Percentiles rank a stretch among this genome's conserved stretches.
Conservation (phyloP, 2,888 invertebrate genomes). For the Eupithecia dodoneata region DNA sequence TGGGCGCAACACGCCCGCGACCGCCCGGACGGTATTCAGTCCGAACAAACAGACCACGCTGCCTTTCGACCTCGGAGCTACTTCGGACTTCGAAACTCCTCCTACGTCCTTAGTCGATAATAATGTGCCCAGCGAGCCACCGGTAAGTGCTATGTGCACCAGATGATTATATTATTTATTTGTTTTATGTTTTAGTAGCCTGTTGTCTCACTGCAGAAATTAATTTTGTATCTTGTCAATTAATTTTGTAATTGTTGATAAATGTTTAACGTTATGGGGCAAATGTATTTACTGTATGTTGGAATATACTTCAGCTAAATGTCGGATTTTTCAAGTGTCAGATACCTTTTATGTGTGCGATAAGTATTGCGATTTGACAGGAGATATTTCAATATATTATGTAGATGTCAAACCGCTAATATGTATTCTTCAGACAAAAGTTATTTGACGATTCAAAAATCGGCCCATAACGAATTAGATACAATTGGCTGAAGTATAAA, state of each 20-base stretch:
- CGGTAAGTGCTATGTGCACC: constrained; percentile 52
- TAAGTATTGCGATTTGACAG: not conserved
- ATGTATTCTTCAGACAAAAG: not conserved
- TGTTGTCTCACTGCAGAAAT: constrained; percentile 2
- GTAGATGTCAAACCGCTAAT: not conserved
- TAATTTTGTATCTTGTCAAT: not conserved
- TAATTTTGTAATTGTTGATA: not conserved
- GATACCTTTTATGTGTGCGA: not conserved
- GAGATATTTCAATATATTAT: not conserved
- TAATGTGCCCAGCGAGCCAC: constrained; percentile 59
- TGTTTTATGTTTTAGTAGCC: not conserved
- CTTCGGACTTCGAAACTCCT: constrained; percentile 64
- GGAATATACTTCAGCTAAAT: not conserved
- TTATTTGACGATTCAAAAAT: not conserved
- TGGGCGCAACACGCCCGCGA: constrained; percentile 65
- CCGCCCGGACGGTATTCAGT: constrained; percentile 62
- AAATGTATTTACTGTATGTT: not conserved
- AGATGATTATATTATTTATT: not conserved
- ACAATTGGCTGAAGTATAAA: not conserved
- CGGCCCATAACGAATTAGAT: not conserved
- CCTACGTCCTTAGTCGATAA: constrained; percentile 60
- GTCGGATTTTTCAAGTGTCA: not conserved
- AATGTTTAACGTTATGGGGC: not conserved
- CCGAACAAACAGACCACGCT: constrained; percentile 64
- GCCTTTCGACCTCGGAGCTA: constrained; percentile 66